Evolutionary conservation across 2,888 invertebrate species (phyloP).

Genomic region (Bombylius major): DNA sequence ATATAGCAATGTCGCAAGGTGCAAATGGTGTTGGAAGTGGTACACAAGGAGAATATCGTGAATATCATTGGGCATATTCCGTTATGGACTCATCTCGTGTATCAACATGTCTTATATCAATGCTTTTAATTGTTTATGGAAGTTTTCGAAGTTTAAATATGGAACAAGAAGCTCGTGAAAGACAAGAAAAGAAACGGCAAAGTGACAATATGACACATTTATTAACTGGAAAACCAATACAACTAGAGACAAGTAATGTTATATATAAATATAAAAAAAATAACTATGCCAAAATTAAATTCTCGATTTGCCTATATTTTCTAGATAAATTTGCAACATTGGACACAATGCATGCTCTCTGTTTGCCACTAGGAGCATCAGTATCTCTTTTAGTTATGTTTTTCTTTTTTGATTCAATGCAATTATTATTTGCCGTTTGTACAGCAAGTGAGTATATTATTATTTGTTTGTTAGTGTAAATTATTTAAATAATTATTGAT

Average conservation of each 20-base stretch:
- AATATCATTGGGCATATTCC: constrained; percentile 81
- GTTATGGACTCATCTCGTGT: constrained; percentile 96
- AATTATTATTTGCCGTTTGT: constrained; percentile 89
- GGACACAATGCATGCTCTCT: constrained; percentile 94
- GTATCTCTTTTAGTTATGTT: constrained; percentile 94
- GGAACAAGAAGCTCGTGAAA: constrained; percentile 85
- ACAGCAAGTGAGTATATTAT: constrained; percentile 73
- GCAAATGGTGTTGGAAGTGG: constrained; percentile 22
- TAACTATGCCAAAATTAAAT: not conserved
- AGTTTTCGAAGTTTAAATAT: constrained; percentile 93
- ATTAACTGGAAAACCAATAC: constrained; percentile 34
- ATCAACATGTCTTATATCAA: constrained; percentile 93
- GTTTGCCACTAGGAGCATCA: constrained; percentile 90
- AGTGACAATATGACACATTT: constrained; percentile 44
- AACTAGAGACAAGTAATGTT: constrained; percentile 38
- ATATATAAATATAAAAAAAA: not conserved
- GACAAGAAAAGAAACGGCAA: constrained; percentile 58
- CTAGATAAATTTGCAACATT: constrained; percentile 73
- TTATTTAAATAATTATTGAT: not conserved
- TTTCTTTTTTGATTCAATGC: constrained; percentile 98
- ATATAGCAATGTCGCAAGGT: constrained; percentile 5
- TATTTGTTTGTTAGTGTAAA: not conserved
- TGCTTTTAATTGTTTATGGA: constrained; percentile 93
- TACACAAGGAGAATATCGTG: constrained; percentile 34
- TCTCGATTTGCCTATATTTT: constrained; percentile 12